Evolutionary conservation across 2,888 invertebrate species (phyloP), one percentile per base, ranked within the genome.

Genomic region (Cantharis lateralis): DNA sequence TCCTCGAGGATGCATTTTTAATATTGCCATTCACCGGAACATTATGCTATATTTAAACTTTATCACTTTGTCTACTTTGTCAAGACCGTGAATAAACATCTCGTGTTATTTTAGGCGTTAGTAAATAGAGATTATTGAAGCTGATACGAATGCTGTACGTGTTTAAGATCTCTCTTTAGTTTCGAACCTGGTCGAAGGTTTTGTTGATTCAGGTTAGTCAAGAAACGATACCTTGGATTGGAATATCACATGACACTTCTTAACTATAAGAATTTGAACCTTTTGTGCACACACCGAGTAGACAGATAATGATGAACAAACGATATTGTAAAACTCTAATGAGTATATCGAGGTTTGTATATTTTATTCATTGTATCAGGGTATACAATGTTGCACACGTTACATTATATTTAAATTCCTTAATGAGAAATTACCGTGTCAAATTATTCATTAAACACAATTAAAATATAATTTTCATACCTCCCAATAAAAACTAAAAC

Each of bases 61-160:
- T 79, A 74, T 80, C 79, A 79, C 79, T 78, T 80, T 81, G 79
- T 72, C 73, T 72, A 77, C 71, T 71, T 81, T 76, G 81, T 76
- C 76, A 77, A 75, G 71, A 66, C 75, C 73, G 78, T 79, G 79
- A 80, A 81, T 82, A 82, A 81, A 83, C 83, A 82, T 80, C 81
- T 78, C 78, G 78, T 83, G 83, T 84, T 84, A 83, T 83, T 84
- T 84, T 83, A 84, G 83, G 83, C 82, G 81, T 80, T 81, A 75
- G 83, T 81, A 80, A 82, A 84, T 82, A 82, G 79, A 83, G 83
- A 84, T 84, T 83, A 83, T 83, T 82, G 82, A 78, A 77, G 78
- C 79, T 78, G 83, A 84, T 83, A 83, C 79, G 81, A 78, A 80
- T 81, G 71, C 79, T 68, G 80, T 81, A 82, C 82, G 81, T 82